phyloP scores from a whole-genome alignment of 2,888 invertebrate genomes.

The Stenoptilia bipunctidactyla region DNA sequence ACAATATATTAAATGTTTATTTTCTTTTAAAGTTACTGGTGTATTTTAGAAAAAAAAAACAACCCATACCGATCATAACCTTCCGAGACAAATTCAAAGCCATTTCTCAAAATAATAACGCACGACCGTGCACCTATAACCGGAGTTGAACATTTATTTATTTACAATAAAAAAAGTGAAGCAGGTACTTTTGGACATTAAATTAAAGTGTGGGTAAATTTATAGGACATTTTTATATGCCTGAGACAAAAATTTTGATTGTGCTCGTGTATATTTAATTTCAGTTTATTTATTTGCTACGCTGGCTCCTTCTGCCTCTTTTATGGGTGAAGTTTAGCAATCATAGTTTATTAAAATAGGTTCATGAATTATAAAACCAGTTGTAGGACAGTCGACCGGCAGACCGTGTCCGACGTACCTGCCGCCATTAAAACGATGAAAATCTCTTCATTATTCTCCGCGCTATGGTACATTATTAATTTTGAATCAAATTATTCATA shows the following conservation, averaged over 20 bases:
- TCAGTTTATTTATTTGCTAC: conserved; percentile 67
- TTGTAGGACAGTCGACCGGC: conserved; percentile 16
- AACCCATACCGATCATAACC: conserved; percentile 9
- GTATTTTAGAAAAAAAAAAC: not conserved
- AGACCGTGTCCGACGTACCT: conserved; percentile 3
- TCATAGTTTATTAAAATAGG: conserved; percentile 64
- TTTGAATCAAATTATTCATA: no score
- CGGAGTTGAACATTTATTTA: conserved; percentile 59
- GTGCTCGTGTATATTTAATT: conserved; percentile 70
- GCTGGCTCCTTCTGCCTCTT: conserved; percentile 47
- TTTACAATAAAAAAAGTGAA: conserved; percentile 60
- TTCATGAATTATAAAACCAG: conserved; percentile 63
- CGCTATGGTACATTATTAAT: no score
- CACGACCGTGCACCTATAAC: conserved; percentile 58
- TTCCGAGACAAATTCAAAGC: conserved; percentile 51
- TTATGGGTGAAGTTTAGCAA: conserved; percentile 59
- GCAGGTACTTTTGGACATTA: conserved; percentile 70
- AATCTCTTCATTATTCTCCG: no score
- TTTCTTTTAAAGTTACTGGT: not conserved
- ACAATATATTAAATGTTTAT: not conserved
- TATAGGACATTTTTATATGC: conserved; percentile 70
- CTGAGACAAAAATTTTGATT: conserved; percentile 72
- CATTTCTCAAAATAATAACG: conserved; percentile 67
- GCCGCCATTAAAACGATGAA: not conserved
- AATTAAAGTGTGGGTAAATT: conserved; percentile 70